Base-by-base conservation (phyloP, 2,113 vertebrate genomes). In the Oryzias melastigma region DNA sequence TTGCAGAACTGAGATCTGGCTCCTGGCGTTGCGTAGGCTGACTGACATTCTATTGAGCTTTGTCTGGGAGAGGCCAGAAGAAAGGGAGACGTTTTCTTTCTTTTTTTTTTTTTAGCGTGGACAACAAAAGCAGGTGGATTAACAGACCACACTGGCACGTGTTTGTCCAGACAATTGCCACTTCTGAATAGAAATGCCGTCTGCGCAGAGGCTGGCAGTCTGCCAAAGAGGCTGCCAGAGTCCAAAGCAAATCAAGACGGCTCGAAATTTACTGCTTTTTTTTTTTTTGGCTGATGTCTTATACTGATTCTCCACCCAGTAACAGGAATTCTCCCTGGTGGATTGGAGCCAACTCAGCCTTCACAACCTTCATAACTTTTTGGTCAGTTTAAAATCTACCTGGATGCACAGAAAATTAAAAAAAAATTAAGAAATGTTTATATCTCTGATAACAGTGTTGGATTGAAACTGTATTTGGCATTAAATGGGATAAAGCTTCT, bases 1-100 rank as follows among this genome's bases (percentile, higher is more conserved):
- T 25, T 96, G 93, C 73, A 99, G 83, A 7, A 68, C 74, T 4
- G 90, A 86, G 53, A 99, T 95, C 82, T 96, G 92, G 49, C 24
- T 90, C 68, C 91, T 92, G 19, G 97, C 94, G 4, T 93, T 93
- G 86, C 92, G 93, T 48, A 99, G 86, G 68, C 93, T 95, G 53
- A 75, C 86, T 17, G 95, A 93, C 91, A 99, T 94, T 78, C 84
- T 92, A 68, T 90, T 93, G 70, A 99, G 89, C 86, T 95, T 95
- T 52, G 75, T 85, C 87, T 96, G 92, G 69, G 77, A 65, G 73
- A 62, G 46, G 62, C 61, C 70, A 68, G n/a, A n/a, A 58, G 59
- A 62, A 66, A 4, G 14, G 52, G n/a, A 7, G 46, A 51, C 42
- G 16, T 27, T 27, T 27, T 27, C 6, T 27, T 27, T 27, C 1